phyloP scores from a whole-genome alignment of 2,888 invertebrate species.

The Leucania comma region DNA sequence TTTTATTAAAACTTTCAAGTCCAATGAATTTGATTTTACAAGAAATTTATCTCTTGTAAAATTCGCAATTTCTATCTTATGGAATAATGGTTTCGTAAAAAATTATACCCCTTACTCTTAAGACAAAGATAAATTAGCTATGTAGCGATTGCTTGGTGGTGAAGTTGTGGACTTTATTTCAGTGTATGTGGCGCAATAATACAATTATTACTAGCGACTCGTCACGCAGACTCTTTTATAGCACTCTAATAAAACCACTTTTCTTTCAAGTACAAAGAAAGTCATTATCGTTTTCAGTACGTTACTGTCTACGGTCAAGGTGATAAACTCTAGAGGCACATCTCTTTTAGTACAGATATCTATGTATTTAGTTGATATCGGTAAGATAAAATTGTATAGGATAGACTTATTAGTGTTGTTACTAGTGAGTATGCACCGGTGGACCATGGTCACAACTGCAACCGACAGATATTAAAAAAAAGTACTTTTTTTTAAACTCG shows the following conservation, averaged over 20 bases:
- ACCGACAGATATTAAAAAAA: background rate
- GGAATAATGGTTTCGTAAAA: background rate
- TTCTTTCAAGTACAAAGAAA: conserved; percentile 20
- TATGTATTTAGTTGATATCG: background rate
- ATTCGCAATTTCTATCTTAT: background rate
- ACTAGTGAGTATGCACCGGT: too few species aligned
- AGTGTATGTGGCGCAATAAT: background rate
- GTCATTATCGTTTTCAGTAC: conserved; percentile 13
- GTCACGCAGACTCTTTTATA: background rate
- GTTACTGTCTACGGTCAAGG: conserved; percentile 10
- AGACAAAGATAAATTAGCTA: background rate
- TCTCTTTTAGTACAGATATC: too few species aligned
- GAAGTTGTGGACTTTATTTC: too few species aligned
- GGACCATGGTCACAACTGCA: background rate
- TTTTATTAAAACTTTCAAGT: too few species aligned
- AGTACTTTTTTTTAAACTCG: too few species aligned
- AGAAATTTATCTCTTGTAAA: background rate
- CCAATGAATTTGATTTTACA: too few species aligned
- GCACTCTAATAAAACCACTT: background rate
- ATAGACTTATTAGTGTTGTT: background rate
- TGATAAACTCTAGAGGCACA: background rate
- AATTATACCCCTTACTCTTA: background rate
- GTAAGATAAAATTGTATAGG: background rate
- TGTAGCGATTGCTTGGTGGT: background rate
- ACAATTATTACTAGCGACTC: background rate